A percentile compares a stretch with the other conserved stretches of the same genome.
Conservation (phyloP, 2,888 invertebrate species). For the Andrena camellia region DNA sequence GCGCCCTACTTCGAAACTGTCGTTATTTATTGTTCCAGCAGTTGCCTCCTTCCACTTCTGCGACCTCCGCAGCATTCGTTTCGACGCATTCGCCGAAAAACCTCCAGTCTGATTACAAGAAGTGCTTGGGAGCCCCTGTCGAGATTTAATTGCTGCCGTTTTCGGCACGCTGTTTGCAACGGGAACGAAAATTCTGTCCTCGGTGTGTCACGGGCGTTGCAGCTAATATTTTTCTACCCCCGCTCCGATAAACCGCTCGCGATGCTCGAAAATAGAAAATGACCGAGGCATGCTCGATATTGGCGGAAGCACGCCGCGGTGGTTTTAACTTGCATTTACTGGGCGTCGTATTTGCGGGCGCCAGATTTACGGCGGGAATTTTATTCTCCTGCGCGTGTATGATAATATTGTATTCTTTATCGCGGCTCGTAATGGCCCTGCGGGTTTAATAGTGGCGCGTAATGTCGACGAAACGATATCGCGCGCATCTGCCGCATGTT, state of each 20-base stretch:
- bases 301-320: constrained; percentile 2
- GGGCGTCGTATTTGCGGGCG: not conserved
- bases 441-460: constrained; percentile 1
- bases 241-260: constrained; percentile 31
- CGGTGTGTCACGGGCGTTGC: not conserved
- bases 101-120: not conserved
- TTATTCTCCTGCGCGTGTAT: not conserved
- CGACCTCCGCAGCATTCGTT: constrained; percentile 7
- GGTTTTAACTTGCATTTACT: not conserved
- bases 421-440: not conserved
- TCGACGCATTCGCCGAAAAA: not conserved
- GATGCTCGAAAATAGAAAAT: constrained; percentile 29
- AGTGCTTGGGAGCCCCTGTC: not conserved
- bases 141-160: constrained; percentile 35
- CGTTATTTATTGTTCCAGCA: constrained; percentile 31
- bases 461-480: constrained; percentile 3
- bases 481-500: not conserved
- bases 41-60: constrained; percentile 10
- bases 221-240: constrained; percentile 22
- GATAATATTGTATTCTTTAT: constrained; percentile 43
- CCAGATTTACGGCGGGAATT: not conserved
- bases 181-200: constrained; percentile 13
- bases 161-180: not conserved
- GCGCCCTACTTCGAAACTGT: constrained; percentile 57
- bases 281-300: constrained; percentile 23